phyloP scores from a whole-genome alignment of 2,888 invertebrate species.

The Coleophora flavipennella region DNA sequence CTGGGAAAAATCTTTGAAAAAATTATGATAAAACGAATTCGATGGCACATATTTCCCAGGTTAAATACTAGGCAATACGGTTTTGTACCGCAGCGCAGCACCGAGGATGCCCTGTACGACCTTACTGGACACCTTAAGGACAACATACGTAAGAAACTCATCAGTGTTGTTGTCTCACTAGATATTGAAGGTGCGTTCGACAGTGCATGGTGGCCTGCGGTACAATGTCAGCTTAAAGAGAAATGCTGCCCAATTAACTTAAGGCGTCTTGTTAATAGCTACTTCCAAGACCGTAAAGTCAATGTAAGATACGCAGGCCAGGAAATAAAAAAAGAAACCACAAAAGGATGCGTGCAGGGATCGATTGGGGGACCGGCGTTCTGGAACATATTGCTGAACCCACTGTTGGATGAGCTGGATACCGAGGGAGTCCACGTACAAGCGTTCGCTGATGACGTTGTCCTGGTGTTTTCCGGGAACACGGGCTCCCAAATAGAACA shows the following conservation, averaged over 20 bases:
- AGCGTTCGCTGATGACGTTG: slow-evolving; percentile 11
- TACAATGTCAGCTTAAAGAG: slow-evolving; percentile 6
- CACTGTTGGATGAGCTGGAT: slow-evolving; percentile 2
- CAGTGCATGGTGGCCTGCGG: slow-evolving; percentile 9
- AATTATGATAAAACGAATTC: slow-evolving; percentile 5
- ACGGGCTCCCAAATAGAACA: slow-evolving; percentile 6
- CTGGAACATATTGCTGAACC: slow-evolving; percentile 12
- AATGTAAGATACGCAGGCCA: not conserved
- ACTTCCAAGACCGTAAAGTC: not conserved
- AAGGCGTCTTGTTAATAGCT: slow-evolving; percentile 5
- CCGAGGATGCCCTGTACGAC: slow-evolving; percentile 3
- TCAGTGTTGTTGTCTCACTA: slow-evolving; percentile 5
- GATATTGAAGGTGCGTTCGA: slow-evolving; percentile 13
- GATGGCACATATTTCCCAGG: slow-evolving; percentile 2
- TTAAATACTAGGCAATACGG: slow-evolving; percentile 9
- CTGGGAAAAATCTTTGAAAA: slow-evolving; percentile 11
- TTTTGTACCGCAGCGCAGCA: slow-evolving; percentile 10
- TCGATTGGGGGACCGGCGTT: slow-evolving; percentile 12
- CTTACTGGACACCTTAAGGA: slow-evolving; percentile 1
- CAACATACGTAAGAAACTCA: slow-evolving; percentile 1
- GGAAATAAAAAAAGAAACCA: not conserved
- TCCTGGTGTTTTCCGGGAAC: slow-evolving; percentile 5
- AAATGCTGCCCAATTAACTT: slow-evolving; percentile 7
- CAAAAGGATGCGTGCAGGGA: slow-evolving; percentile 12
- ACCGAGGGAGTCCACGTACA: slow-evolving; percentile 4